Conservation (phyloP, 2,797 vertebrate genomes). For the Erpetoichthys calabaricus region DNA sequence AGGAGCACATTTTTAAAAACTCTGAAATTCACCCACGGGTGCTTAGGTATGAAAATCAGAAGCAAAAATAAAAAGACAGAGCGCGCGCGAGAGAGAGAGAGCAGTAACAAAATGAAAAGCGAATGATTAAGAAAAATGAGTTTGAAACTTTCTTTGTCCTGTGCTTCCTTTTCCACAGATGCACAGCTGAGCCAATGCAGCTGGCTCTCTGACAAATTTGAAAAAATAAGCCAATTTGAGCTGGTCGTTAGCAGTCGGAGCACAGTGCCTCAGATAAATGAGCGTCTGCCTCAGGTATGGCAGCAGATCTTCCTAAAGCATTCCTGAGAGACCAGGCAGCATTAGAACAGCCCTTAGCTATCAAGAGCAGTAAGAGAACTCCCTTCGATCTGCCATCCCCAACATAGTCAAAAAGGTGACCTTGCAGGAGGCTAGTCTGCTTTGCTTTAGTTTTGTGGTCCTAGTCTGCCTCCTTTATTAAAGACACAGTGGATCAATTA, state of each 20-base stretch:
- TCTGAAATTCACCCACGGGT: too few species aligned
- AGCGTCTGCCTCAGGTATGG: constrained; percentile 68
- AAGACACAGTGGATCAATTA: too few species aligned
- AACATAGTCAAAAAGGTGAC: constrained; percentile 59
- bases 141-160: constrained; percentile 65
- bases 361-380: constrained; percentile 17
- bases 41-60: too few species aligned
- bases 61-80: constrained; percentile 10
- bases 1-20: too few species aligned
- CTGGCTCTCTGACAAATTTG: constrained; percentile 81
- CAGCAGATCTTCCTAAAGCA: constrained; percentile 59
- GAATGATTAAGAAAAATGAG: constrained; percentile 64
- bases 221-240: constrained; percentile 89
- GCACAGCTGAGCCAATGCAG: constrained; percentile 66
- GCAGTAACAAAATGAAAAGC: constrained; percentile 28
- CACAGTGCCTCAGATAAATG: constrained; percentile 62
- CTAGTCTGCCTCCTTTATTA: too few species aligned
- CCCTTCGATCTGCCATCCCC: constrained; percentile 49
- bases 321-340: constrained; percentile 55
- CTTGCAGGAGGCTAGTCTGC: constrained; percentile 49
- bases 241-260: constrained; percentile 71
- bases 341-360: constrained; percentile 45
- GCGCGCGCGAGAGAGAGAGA: background rate
- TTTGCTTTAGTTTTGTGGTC: constrained; percentile 25
- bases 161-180: constrained; percentile 53